Percentiles rank a stretch among this genome's conserved stretches.
phyloP scores from a whole-genome alignment of 2,797 vertebrate species.

The Aselliscus stoliczkanus region DNA sequence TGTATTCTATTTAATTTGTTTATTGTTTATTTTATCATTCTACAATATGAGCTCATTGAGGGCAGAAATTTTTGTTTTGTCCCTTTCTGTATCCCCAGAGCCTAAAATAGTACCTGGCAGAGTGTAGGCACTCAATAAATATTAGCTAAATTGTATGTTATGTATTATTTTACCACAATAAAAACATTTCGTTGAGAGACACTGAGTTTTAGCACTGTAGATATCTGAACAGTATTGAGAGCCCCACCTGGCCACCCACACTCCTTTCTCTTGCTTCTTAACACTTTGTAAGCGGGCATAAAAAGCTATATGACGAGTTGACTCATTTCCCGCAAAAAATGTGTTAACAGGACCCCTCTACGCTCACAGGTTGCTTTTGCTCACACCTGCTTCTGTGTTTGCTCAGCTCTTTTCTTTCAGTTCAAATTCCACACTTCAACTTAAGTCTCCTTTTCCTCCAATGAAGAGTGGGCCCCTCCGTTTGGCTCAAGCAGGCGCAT shows the following conservation, averaged over 20 bases:
- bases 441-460: not conserved
- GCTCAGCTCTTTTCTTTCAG: not conserved
- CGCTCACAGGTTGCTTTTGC: not conserved
- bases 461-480: not conserved
- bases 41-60: not conserved
- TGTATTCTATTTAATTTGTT: not conserved
- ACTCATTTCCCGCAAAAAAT: too few species aligned
- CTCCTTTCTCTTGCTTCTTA: not conserved
- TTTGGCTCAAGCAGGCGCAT: not conserved
- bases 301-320: too few species aligned
- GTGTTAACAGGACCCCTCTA: not conserved
- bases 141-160: not conserved
- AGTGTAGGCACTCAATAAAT: not conserved
- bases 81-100: not conserved
- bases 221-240: accelerated
- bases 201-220: not conserved
- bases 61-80: not conserved
- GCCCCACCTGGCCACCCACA: not conserved
- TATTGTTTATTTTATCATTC: not conserved
- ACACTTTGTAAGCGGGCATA: too few species aligned
- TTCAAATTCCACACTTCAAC: not conserved
- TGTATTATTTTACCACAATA: not conserved
- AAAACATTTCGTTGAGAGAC: not conserved
- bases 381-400: not conserved
- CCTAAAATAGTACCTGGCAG: not conserved